A percentile compares a stretch with the other conserved stretches of the same genome.
Conservation (phyloP, 2,797 vertebrate genomes). For the Myiotriccus ornatus region DNA sequence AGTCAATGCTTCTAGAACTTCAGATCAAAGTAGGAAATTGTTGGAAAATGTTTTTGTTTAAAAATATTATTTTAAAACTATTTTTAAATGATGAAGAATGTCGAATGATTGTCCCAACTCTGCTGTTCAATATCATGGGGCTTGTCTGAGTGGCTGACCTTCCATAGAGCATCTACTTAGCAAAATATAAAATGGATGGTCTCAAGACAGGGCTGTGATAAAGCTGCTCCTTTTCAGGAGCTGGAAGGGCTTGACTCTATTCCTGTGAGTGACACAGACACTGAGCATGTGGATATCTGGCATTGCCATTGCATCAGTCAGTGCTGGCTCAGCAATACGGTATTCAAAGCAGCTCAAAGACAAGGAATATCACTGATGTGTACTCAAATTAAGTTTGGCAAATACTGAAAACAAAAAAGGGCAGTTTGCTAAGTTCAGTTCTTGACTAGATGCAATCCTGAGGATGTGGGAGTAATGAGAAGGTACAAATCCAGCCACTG, state of each 20-base stretch:
- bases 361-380: not conserved
- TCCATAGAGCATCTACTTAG: not conserved
- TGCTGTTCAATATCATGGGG: not conserved
- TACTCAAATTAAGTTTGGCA: not conserved
- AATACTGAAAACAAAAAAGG: not conserved
- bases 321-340: not conserved
- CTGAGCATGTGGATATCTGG: not conserved
- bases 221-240: not conserved
- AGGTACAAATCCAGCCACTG: constrained; percentile 22
- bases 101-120: not conserved
- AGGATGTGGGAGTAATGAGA: constrained; percentile 12
- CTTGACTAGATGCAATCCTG: not conserved
- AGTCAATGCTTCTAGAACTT: not conserved
- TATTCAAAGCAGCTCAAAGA: not conserved
- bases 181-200: not conserved
- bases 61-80: not conserved
- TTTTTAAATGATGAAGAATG: not conserved
- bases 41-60: not conserved
- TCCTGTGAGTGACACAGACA: fast-evolving
- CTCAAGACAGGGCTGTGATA: not conserved
- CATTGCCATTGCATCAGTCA: not conserved
- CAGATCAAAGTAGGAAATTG: not conserved
- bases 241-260: not conserved
- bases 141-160: not conserved
- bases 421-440: not conserved